Evolutionary conservation across 2,113 vertebrate genomes (phyloP).

Genomic region (Oryzias javanicus): DNA sequence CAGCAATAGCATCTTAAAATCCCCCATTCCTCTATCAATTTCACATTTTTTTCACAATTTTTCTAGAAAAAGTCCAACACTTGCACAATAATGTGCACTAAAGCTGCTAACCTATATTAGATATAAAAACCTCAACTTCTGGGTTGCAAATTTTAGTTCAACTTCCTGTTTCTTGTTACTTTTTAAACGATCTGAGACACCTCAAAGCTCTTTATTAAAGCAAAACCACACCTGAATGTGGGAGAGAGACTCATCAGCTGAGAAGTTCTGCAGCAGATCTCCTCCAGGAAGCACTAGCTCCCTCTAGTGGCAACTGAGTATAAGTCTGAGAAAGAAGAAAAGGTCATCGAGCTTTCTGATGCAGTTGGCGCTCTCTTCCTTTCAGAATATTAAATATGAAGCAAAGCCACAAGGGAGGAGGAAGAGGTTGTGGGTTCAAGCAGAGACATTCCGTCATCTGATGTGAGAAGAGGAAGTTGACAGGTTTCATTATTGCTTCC

Average conservation of each 20-base stretch:
- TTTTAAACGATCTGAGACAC: no score
- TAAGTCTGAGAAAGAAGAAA: slow-evolving; percentile 3
- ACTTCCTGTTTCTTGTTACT: no score
- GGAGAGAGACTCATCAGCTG: background rate
- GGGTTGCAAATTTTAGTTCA: no score
- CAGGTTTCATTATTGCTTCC: background rate
- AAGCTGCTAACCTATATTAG: no score
- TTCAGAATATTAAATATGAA: slow-evolving; percentile 46
- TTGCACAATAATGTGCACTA: no score
- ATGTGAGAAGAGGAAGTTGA: slow-evolving; percentile 34
- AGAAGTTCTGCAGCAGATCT: background rate
- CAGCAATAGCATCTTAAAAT: no score
- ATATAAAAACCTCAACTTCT: no score
- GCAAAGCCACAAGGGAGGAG: slow-evolving; percentile 20
- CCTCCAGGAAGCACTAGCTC: slow-evolving; percentile 40
- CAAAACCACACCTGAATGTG: no score
- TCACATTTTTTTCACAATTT: no score
- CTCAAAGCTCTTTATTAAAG: no score
- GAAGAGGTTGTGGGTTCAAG: slow-evolving; percentile 24
- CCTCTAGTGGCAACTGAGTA: slow-evolving; percentile 45
- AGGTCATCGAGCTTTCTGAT: slow-evolving; percentile 9
- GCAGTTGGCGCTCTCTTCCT: slow-evolving; percentile 12
- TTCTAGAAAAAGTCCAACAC: no score
- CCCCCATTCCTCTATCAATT: no score
- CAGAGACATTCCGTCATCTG: slow-evolving; percentile 40